Conservation (phyloP, 2,888 invertebrate species). For the Sylvicola cinctus region DNA sequence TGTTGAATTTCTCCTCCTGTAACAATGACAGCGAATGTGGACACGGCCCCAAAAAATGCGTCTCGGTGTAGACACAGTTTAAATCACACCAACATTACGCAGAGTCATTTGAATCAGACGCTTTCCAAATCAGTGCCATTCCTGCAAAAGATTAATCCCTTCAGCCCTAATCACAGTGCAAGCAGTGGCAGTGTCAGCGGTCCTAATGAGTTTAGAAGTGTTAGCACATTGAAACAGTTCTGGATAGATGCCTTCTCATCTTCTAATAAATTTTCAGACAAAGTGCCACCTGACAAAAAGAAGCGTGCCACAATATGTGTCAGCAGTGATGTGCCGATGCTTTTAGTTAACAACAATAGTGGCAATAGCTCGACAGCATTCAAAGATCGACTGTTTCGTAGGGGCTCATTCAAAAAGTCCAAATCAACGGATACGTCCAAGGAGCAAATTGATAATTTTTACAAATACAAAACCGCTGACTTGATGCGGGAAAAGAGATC, state of each 20-base stretch:
- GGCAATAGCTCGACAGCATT: neutral
- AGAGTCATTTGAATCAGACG: too few relatives aligned
- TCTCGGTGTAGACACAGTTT: too few relatives aligned
- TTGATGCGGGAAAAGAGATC: constrained; percentile 8
- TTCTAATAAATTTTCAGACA: neutral
- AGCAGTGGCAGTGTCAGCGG: too few relatives aligned
- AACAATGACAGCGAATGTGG: too few relatives aligned
- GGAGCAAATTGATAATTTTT: constrained; percentile 23
- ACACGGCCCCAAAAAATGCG: too few relatives aligned
- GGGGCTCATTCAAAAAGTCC: neutral
- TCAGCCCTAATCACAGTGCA: too few relatives aligned
- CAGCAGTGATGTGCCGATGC: neutral
- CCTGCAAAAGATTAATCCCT: too few relatives aligned
- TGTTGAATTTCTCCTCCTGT: too few relatives aligned
- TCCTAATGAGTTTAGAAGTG: constrained; percentile 21
- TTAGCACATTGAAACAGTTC: constrained; percentile 20
- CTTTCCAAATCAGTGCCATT: too few relatives aligned
- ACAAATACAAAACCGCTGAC: constrained; percentile 24
- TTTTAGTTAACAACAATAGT: neutral
- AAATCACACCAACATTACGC: too few relatives aligned
- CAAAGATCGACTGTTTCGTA: neutral
- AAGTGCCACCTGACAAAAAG: neutral
- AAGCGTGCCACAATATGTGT: constrained; percentile 4
- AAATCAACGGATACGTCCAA: constrained; percentile 10
- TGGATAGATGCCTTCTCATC: constrained; percentile 14